Evolutionary conservation across 2,797 vertebrate species (phyloP), one percentile per base, ranked within the genome.

Genomic region (Simalia tracyae): DNA sequence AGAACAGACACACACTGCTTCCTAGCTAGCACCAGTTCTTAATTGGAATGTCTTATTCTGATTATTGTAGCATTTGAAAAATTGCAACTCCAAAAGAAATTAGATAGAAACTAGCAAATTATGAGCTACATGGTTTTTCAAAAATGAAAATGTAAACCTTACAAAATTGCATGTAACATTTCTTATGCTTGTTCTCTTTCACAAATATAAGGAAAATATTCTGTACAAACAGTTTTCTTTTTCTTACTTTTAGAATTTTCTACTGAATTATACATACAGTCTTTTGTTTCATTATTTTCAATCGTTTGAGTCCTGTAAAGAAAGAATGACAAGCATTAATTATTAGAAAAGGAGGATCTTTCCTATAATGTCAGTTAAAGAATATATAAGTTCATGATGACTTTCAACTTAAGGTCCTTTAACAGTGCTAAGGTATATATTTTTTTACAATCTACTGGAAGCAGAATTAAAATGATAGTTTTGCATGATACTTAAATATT

Each of bases 171-270:
- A 92, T 22, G 46, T 46, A 60, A 84, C 61, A 2, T 8, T 90
- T 72, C 17, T 85, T 85, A 89, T 57, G 50, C 19, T 46, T 24
- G 68, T 36, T 81, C 12, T 85, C 89, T 92, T 92, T 89, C 91
- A 68, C 91, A 92, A 84, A 92, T 89, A 26, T 92, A 92, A 85
- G 19, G 4, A 36, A 57, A 66, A 66, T 1, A 2, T 0, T 5
- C 0, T 22, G 1, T 22, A 61, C 91, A 89, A 22, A 31, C 3
- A 31, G 3, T 5, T 50, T 0, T 0, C 36, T 17, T 26, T 66
- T 11, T 64, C 1, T 1, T 56, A 26, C 54, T 36, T 24, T 61
- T 42, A n/a, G 5, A 36, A 9, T 56, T 64, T 57, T 26, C 10
- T 10, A 6, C 50, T 9, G 10, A 11, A 76, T 64, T 17, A 84